Evolutionary conservation across 2,113 vertebrate genomes (phyloP), one percentile per base, ranked within the genome.

Genomic region (Hystrix cristata): DNA sequence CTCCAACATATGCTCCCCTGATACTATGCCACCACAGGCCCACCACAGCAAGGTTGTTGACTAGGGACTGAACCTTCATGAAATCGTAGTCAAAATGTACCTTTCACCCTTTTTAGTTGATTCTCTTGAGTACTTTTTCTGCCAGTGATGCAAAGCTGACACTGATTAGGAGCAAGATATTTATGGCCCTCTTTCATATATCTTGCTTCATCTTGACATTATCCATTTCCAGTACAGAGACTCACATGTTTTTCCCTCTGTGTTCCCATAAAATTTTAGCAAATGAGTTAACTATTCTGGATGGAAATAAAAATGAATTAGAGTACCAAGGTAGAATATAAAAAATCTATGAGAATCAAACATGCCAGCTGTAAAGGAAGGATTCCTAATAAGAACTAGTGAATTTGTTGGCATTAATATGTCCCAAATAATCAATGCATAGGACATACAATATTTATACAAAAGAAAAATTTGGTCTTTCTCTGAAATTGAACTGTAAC

Each of bases 1-100:
- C 15, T 74, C 7, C 12, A 19, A 29, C 38, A 48, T 11, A 5
- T 34, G 11, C 7, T 38, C 25, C 57, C 19, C 57, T 59, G 25
- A 38, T 31, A 21, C 3, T 46, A 7, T 60, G 15, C 9, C 7
- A 46, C 9, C 2, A 43, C 0, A 13, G 5, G 0, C 18, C 5
- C 18, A 19, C 21, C 12, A 6, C 11, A 74, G 43, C 10, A 74
- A 16, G 3, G 6, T 18, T n/a, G 60, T 1, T 2, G 18, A 14
- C 16, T 34, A 60, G 25, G 46, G 1, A 25, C 25, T 29, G 14
- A 78, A 51, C 43, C 48, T 43, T 78, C 13, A 2, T 29, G 25
- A 51, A 29, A 31, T 1, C 31, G 13, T 78, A 46, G 25, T 2
- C 23, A 78, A 46, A 78, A 31, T 78, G 51, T 29, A 29, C 1